These are phyloP conservation scores for Rhyacophila evoluta DNA, from an alignment of 2,888 invertebrate genomes.

Conservation along the genomic window DNA sequence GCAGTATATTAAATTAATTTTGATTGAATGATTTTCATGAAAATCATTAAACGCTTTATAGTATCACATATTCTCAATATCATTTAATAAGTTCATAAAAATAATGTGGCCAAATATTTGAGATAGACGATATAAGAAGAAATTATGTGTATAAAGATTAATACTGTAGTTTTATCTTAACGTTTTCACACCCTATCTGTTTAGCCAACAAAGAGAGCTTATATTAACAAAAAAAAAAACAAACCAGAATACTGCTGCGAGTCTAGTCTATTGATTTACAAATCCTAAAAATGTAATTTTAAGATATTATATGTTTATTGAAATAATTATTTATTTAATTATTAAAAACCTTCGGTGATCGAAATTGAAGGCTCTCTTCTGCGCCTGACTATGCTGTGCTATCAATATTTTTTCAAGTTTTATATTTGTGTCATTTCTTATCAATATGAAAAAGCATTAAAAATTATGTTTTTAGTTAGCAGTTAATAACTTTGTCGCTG, in stretches of 20 bases:
- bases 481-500: too few species aligned
- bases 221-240: constrained; percentile 1
- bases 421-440: too few species aligned
- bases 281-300: neutral
- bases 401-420: too few species aligned
- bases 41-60: neutral
- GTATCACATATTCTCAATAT: neutral
- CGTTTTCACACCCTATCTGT: constrained; percentile 23
- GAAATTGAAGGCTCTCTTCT: neutral
- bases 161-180: constrained; percentile 27
- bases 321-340: too few species aligned
- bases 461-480: too few species aligned
- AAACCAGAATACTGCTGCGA: constrained; percentile 7
- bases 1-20: too few species aligned
- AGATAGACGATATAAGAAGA: constrained; percentile 34
- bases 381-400: too few species aligned
- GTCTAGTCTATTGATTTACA: neutral
- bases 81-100: constrained; percentile 29
- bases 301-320: neutral
- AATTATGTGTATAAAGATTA: constrained; percentile 5
- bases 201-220: constrained; percentile 26
- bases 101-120: constrained; percentile 51
- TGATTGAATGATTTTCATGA: too few species aligned
- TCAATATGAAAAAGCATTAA: too few species aligned
- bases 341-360: neutral